Base-by-base conservation (phyloP, 37 sponge, comb jelly and placozoan genomes). In the Theonella swinhoei region DNA sequence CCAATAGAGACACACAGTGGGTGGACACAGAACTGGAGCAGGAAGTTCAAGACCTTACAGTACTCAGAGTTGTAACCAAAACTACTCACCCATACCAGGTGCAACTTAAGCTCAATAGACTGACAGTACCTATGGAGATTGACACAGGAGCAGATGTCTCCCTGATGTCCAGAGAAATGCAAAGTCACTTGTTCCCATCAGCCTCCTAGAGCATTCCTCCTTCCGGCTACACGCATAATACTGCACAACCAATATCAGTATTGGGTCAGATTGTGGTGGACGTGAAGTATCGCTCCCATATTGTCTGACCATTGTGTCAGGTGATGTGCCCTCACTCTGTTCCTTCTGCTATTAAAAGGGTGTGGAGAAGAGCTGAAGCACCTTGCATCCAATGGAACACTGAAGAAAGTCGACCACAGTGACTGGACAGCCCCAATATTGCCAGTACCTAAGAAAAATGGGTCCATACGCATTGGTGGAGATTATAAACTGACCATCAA, bases 381-480 rank as follows among this genome's bases (percentile, higher is more conserved):
- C 35, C 39, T 77, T 22, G 64, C 59, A 14, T 47, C 54, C 14
- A n/a, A 65, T 7, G 66, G 66, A 4, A 65, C 19, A 8, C 25
- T 65, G 5, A 7, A 20, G 24, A 61, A 31, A 42, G 64, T 82
- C n/a, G 37, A 23, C 22, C 59, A 70, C 62, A 74, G 74, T 35
- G 83, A 82, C n/a, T 82, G 83, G 83, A 74, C 83, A 38, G 64
- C 83, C 39, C 83, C 83, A 32, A 47, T 82, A 31, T 73, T 82
- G 11, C 41, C 71, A 26, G 74, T 82, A 24, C 83, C 83, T 11
- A 82, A 82, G 74, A 60, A 34, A 24, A 63, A 72, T 73, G 74
- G 73, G 24, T 25, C 2, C 17, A 11, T 72, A 11, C 34, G 63
- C n/a, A 24, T 79, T 39, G 64, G 80, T 20, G 66, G 66, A 5